Base-by-base conservation (phyloP, 2,797 vertebrate species). In the Ctenochaetus hawaiiensis region DNA sequence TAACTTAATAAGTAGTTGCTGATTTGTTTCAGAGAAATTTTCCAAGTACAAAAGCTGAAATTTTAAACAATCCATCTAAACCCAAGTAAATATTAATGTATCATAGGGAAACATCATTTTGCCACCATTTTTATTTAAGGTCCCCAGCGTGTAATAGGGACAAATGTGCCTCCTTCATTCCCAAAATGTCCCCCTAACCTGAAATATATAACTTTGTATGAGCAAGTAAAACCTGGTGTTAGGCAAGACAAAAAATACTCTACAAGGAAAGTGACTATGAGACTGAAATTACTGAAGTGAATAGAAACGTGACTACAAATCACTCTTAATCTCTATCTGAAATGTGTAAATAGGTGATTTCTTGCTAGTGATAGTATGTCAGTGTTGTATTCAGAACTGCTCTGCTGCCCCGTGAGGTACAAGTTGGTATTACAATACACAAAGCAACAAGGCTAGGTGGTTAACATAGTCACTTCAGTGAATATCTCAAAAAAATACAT, bases 231-330 rank as follows among this genome's bases (percentile, higher is more conserved):
- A 9, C 10, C 39, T 39, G 9, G 18, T 5, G 5, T 51, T 16
- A 26, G 44, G 43, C 18, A 18, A 26, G 49, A 53, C 64, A 57
- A 56, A 61, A 47, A 48, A 39, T 8, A 20, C 22, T 58, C 22
- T 12, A 12, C 47, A 59, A n/a, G 11, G 53, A 68, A 17, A 57
- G 17, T 8, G 10, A 64, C 20, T 44, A 54, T 58, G 53, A 18
- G 54, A 70, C 22, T 39, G 8, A 9, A 17, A 65, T 64, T 69
- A 43, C 59, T 65, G 18, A 69, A 37, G 41, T 39, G 14, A 10
- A 34, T 14, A 57, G 18, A 72, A 67, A 20, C 64, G 56, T 17
- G 47, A 34, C 34, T 65, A 30, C 17, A 67, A 62, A 56, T 34
- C 3, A 56, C 44, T 48, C 14, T 43, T 47, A 52, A 8, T 37